These are phyloP conservation scores for Etheostoma cragini DNA, from an alignment of 2,113 vertebrate genomes.

Conservation along the genomic window DNA sequence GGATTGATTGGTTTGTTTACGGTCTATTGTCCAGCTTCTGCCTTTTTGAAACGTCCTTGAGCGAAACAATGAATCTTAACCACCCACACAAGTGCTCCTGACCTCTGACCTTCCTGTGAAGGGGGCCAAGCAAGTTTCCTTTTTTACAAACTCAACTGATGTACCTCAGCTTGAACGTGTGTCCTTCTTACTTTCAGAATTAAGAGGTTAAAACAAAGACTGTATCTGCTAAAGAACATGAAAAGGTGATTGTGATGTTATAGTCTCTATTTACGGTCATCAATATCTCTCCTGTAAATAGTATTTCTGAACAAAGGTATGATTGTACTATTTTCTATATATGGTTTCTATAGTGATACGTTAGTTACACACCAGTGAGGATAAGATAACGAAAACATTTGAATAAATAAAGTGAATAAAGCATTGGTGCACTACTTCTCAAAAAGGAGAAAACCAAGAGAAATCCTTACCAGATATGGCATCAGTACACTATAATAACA, in stretches of 20 bases:
- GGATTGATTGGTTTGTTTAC: conserved; percentile 1
- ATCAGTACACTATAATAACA: neutral
- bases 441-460: neutral
- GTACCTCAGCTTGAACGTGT: too few species aligned
- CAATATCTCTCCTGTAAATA: neutral
- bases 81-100: conserved; percentile 1
- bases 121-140: neutral
- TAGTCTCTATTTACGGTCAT: neutral
- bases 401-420: neutral
- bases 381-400: neutral
- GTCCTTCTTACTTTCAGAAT: neutral
- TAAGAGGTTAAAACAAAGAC: neutral
- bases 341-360: neutral
- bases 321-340: neutral
- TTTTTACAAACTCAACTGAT: neutral
- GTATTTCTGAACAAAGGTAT: neutral
- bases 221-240: neutral
- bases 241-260: neutral
- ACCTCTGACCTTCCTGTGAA: conserved; percentile 18
- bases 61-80: conserved; percentile 7
- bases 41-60: conserved; percentile 2
- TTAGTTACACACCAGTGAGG: neutral
- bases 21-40: neutral
- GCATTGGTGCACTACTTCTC: neutral
- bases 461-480: neutral